phyloP scores from a whole-genome alignment of 2,888 invertebrate genomes.

The Tipula lateralis region DNA sequence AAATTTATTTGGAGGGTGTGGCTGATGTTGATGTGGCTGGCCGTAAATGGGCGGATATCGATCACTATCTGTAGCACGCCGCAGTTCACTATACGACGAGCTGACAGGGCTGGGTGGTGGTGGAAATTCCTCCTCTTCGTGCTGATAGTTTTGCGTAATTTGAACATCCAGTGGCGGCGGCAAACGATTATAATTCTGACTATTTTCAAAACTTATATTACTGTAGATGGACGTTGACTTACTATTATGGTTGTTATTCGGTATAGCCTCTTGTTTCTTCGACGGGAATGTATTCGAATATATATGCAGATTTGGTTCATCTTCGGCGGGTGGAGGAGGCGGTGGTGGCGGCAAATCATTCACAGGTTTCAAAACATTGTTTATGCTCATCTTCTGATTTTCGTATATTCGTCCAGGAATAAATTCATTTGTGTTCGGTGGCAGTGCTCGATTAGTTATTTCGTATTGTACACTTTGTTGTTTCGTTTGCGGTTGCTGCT shows the following conservation, averaged over 20 bases:
- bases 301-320: conserved; percentile 26
- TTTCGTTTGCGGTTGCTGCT: not conserved
- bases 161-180: conserved; percentile 31
- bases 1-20: not conserved
- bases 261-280: not conserved
- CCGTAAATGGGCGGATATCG: conserved; percentile 48
- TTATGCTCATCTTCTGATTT: conserved; percentile 30
- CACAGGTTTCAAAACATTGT: not conserved
- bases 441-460: not conserved
- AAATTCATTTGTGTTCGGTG: not conserved
- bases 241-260: not conserved
- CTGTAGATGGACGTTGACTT: conserved; percentile 20
- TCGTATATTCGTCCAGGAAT: conserved; percentile 31
- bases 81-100: conserved; percentile 82
- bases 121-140: conserved; percentile 54
- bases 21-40: not conserved
- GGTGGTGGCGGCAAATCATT: not conserved
- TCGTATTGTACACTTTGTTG: not conserved
- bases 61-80: conserved; percentile 65
- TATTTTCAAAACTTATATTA: conserved; percentile 27
- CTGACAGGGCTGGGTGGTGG: conserved; percentile 87
- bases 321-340: not conserved
- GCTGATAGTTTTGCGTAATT: conserved; percentile 19
- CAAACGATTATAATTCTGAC: not conserved
- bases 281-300: conserved; percentile 26